Base-by-base conservation (phyloP, 1,140 invertebrate genomes). In the Hyposmocoma kahamanoa region DNA sequence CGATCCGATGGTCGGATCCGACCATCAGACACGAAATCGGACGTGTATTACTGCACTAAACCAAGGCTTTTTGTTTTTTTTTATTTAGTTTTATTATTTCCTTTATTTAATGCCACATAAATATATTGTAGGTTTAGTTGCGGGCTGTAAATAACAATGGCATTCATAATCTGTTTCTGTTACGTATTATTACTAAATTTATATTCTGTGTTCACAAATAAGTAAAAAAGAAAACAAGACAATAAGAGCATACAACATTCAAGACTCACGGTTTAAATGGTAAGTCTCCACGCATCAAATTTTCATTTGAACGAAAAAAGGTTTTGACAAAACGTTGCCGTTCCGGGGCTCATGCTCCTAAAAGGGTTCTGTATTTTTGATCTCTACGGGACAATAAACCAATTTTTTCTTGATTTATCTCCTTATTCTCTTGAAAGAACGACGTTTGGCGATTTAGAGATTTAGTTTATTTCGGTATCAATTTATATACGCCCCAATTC, bases 321-420 rank as follows among this genome's bases (percentile, higher is more conserved):
- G 56, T 57, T 66, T 56, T 56, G 62, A 59, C 59, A 62, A 62
- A 62, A 59, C 59, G 51, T 28, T 55, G 51, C 51, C 56, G 51
- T 62, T 55, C 42, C 30, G 22, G 10, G 22, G 28, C 45, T 18
- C 48, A 18, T 42, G 51, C 54, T 48, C 47, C 48, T 66, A 62
- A 62, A 63, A 67, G 60, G 57, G 55, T 63, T 56, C 55, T 42
- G 47, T 50, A 59, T 50, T 66, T 50, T 53, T 53, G 50, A 56
- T 62, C 63, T 62, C 54, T 20, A 28, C 17, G 59, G 59, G 36
- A 62, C 54, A 60, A 58, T 62, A 67, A 60, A 58, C 56, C 53
- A 53, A 66, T 62, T 62, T 55, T 51, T 53, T 36, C 42, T 60
- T 64, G 53, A 51, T 65, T 58, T 65, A 51, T 58, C 50, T 57